Percentiles rank a stretch among this genome's conserved stretches.
Conservation (phyloP, 2,797 vertebrate species). For the Ctenosaura bakeri region DNA sequence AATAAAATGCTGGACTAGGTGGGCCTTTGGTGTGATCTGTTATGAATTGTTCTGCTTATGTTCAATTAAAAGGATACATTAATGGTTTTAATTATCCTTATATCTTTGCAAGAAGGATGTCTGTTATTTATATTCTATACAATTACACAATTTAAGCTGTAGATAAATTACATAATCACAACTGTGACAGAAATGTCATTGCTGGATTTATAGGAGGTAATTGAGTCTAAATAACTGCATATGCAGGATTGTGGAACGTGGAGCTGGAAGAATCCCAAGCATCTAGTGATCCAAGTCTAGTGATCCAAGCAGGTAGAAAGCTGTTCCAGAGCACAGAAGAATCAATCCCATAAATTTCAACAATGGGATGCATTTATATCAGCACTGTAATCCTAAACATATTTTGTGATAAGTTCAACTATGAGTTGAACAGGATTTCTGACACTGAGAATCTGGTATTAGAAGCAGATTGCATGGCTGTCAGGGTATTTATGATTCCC, state of each 20-base stretch:
- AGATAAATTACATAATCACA: background rate
- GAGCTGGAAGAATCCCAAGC: background rate
- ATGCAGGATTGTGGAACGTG: background rate
- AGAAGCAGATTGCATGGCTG: slow-evolving; percentile 54
- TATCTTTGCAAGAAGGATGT: background rate
- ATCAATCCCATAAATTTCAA: slow-evolving; percentile 26
- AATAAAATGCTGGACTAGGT: background rate
- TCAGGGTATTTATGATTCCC: slow-evolving; percentile 54
- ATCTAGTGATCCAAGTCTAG: background rate
- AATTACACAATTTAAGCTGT: background rate
- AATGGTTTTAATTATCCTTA: background rate
- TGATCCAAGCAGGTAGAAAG: slow-evolving; percentile 7
- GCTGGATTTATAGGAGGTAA: background rate
- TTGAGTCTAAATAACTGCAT: too few species aligned
- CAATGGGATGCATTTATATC: background rate
- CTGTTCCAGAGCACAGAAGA: background rate
- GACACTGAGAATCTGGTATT: background rate
- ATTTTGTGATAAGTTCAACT: background rate
- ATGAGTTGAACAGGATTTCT: background rate
- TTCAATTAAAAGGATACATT: background rate
- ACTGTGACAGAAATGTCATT: background rate
- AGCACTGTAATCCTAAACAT: background rate
- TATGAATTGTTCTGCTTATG: background rate
- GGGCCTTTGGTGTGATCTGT: background rate
- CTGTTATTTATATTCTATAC: background rate